phyloP scores from a whole-genome alignment of 1,140 invertebrate species.

The Drosophila sechellia region DNA sequence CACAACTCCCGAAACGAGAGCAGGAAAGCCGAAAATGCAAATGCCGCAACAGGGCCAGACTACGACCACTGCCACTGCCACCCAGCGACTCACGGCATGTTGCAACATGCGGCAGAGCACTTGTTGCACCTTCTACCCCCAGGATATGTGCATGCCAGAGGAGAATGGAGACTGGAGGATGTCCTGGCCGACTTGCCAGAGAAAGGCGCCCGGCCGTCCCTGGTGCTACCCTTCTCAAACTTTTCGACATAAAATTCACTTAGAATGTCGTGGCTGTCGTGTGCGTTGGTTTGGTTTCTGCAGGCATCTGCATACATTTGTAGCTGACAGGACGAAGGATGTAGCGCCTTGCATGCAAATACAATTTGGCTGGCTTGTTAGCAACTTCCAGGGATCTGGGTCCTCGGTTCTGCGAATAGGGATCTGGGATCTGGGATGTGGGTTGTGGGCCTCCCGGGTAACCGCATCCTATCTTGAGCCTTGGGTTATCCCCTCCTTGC shows the following conservation, averaged over 20 bases:
- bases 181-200: conserved; percentile 13
- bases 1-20: conserved; percentile 49
- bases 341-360: conserved; percentile 78
- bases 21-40: conserved; percentile 69
- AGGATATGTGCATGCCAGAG: conserved; percentile 18
- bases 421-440: neutral
- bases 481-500: conserved; percentile 36
- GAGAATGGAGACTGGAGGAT: conserved; percentile 3
- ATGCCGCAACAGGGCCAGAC: conserved; percentile 37
- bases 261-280: conserved; percentile 81
- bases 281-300: conserved; percentile 75
- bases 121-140: conserved; percentile 48
- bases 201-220: conserved; percentile 1
- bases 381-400: conserved; percentile 32
- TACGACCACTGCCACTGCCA: conserved; percentile 3
- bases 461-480: conserved; percentile 24
- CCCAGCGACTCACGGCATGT: conserved; percentile 52
- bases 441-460: neutral
- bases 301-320: conserved; percentile 78
- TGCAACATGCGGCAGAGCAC: conserved; percentile 65
- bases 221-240: conserved; percentile 68
- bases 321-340: conserved; percentile 72
- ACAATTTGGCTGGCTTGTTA: conserved; percentile 79
- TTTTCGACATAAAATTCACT: conserved; percentile 82
- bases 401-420: neutral